Conservation (phyloP, 30 jellyfish, hydroid and myxozoan genomes). For the Turritopsis rubra region DNA sequence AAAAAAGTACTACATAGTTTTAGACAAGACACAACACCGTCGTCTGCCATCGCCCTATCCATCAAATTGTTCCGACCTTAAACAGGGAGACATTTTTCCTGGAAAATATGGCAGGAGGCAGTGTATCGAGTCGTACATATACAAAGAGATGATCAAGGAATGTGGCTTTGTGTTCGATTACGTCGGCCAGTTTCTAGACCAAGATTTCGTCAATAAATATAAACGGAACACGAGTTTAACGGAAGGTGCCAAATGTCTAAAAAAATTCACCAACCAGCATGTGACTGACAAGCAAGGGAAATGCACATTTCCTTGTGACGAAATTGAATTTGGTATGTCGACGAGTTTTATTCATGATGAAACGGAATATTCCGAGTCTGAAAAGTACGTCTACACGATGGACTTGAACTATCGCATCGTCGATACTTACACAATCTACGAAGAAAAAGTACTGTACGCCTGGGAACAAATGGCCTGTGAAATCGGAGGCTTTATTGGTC, state of each 20-base stretch:
- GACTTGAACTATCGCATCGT: constrained; percentile 6
- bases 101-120: constrained; percentile 15
- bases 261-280: neutral
- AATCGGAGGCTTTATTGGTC: constrained; percentile 21
- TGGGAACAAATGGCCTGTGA: constrained; percentile 29
- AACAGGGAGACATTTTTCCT: constrained; percentile 12
- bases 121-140: constrained; percentile 4
- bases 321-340: neutral
- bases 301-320: constrained; percentile 24
- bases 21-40: constrained; percentile 15
- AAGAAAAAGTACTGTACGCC: constrained; percentile 16
- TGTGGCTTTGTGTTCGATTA: constrained; percentile 1
- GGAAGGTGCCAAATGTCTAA: neutral
- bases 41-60: constrained; percentile 24
- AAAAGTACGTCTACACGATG: constrained; percentile 12
- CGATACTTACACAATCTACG: neutral
- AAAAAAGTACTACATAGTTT: neutral
- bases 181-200: neutral
- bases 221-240: neutral
- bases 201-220: neutral
- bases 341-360: neutral
- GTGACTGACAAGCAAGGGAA: neutral
- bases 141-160: neutral
- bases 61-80: neutral
- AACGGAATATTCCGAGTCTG: neutral